Base-by-base conservation (phyloP, 2,797 vertebrate species). In the Galagoides demidoff region DNA sequence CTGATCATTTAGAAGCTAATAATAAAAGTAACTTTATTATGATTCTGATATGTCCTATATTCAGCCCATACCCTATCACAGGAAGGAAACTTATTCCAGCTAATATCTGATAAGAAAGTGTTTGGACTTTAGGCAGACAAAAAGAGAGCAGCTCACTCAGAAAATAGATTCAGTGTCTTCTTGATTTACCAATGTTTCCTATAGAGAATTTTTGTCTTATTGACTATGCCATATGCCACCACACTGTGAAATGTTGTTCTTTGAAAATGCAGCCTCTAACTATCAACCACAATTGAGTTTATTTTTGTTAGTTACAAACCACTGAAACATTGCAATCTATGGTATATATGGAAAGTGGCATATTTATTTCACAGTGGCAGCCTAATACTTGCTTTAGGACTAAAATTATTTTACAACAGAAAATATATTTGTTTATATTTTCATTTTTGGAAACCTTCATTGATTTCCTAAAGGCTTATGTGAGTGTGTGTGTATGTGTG, bases 11-110 rank as follows among this genome's bases (percentile, higher is more conserved):
- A 91, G 97, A 97, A 97, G 89, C 89, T 98, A 96, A 98, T 98
- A 98, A 97, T 98, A 96, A 98, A 98, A 98, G 96, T 85, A 96
- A 96, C 92, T 97, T 98, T 97, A 97, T 98, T 96, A 96, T 90
- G 96, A 95, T 85, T 98, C 95, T 96, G 97, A 98, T 97, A 94
- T 97, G 92, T 98, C 97, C 96, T 97, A 85, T 98, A 95, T 97
- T 97, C 98, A 99, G 98, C 94, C 94, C 95, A 98, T 98, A 97
- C 85, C 68, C 94, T 95, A 92, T 90, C 93, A 90, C 96, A 97
- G 96, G 94, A 98, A 97, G 95, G 90, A 68, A 96, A 97, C 94
- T 97, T 97, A 97, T 97, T 97, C 90, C 95, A 97, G 89, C 85
- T 97, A 94, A 98, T 97, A 96, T 98, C 92, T 98, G 96, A 98